Conservation (phyloP, 2,888 invertebrate genomes). For the Esperia sulphurella region DNA sequence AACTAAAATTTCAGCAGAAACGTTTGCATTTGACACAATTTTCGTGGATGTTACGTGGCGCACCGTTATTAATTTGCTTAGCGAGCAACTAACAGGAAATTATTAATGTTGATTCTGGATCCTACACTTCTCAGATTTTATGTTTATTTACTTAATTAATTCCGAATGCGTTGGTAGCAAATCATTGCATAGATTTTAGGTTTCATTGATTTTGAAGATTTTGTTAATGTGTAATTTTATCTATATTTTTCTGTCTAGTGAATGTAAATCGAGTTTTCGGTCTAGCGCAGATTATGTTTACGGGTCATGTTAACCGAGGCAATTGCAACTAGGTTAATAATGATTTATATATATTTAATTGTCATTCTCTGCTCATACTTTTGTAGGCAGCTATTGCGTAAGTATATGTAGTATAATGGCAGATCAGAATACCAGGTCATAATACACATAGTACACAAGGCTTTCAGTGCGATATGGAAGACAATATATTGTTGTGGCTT, state of each 20-base stretch:
- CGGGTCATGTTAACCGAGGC: no score
- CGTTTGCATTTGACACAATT: conserved; percentile 1
- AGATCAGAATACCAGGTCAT: no score
- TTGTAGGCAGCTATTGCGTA: no score
- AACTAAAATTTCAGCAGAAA: neutral
- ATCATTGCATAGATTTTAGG: neutral
- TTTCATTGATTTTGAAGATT: no score
- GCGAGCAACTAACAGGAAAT: conserved; percentile 7
- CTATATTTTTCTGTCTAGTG: no score
- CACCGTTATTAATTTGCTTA: conserved; percentile 4
- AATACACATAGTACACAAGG: neutral
- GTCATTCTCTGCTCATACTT: no score
- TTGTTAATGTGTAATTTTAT: no score
- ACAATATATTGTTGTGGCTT: conserved; percentile 1
- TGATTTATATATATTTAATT: no score
- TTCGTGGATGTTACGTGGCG: neutral
- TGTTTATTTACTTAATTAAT: conserved; percentile 1
- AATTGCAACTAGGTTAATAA: no score
- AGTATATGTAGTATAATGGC: no score
- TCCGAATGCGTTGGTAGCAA: neutral
- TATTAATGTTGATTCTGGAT: conserved; percentile 4
- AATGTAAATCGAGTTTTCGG: no score
- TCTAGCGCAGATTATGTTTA: no score
- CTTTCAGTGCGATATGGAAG: conserved; percentile 3
- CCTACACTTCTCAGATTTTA: neutral